Conservation (phyloP, 1,140 invertebrate genomes). For the Danaus melanippus region DNA sequence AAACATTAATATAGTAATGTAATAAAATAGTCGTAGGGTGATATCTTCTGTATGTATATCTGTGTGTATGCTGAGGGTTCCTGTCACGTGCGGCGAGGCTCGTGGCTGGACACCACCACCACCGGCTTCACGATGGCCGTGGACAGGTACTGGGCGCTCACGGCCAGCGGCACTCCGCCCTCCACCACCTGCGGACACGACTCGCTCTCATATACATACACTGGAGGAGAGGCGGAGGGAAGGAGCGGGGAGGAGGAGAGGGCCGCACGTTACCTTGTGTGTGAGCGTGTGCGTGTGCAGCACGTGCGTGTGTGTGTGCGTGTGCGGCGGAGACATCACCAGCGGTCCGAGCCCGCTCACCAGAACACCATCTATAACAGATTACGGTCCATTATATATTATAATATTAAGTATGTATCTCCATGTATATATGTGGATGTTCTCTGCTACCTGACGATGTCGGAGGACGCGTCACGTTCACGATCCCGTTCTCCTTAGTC, state of each 20-base stretch:
- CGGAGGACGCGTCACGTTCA: conserved; percentile 38
- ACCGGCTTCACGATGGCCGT: conserved; percentile 56
- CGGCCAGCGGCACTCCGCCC: conserved; percentile 43
- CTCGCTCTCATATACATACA: conserved; percentile 23
- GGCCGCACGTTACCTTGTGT: conserved; percentile 41
- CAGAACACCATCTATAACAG: conserved; percentile 40
- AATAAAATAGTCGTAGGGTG: background rate
- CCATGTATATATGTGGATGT: no score
- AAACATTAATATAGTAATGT: background rate
- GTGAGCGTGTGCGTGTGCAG: conserved; percentile 58
- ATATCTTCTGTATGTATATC: background rate
- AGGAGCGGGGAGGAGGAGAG: no score
- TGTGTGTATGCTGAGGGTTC: background rate
- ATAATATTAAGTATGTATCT: no score
- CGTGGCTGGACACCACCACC: conserved; percentile 40
- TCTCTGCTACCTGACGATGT: conserved; percentile 35
- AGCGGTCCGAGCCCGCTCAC: conserved; percentile 59
- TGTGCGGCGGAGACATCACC: conserved; percentile 59
- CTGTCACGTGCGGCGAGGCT: conserved; percentile 11
- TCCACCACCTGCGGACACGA: conserved; percentile 62
- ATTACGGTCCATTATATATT: no score
- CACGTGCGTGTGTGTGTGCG: conserved; percentile 53
- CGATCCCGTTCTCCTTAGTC: conserved; percentile 54
- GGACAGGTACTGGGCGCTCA: conserved; percentile 56
- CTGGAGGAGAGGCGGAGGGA: no score